A percentile compares a stretch with the other conserved stretches of the same genome.
Evolutionary conservation across 2,888 invertebrate species (phyloP).

Genomic region (Labia minor): DNA sequence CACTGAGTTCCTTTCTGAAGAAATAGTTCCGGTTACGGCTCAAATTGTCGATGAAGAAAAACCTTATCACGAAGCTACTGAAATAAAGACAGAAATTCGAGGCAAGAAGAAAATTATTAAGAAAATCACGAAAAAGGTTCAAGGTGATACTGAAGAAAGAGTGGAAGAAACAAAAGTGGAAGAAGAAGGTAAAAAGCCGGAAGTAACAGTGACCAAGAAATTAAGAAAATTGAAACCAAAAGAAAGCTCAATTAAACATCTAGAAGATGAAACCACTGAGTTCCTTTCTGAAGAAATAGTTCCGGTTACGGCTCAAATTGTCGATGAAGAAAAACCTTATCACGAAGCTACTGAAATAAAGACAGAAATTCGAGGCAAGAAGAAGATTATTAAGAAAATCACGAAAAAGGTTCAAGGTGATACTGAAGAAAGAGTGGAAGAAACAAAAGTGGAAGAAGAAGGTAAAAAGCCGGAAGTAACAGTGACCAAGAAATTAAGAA

Average conservation of each 20-base stretch:
- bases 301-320: not conserved
- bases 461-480: constrained; percentile 21
- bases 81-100: not conserved
- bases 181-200: not conserved
- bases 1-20: constrained; percentile 14
- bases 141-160: not conserved
- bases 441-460: constrained; percentile 22
- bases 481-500: constrained; percentile 18
- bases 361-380: constrained; percentile 20
- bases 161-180: not conserved
- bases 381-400: constrained; percentile 21
- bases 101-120: not conserved
- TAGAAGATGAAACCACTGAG: not conserved
- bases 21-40: not conserved
- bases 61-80: not conserved
- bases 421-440: constrained; percentile 21
- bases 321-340: constrained; percentile 19
- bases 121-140: not conserved
- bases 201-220: constrained; percentile 17
- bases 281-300: not conserved
- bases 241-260: not conserved
- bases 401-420: constrained; percentile 15
- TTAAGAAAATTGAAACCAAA: not conserved
- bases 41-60: constrained; percentile 13
- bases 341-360: constrained; percentile 21